These are phyloP conservation scores for Oscheius onirici DNA, from an alignment of 2,888 invertebrate species.

Conservation along the genomic window DNA sequence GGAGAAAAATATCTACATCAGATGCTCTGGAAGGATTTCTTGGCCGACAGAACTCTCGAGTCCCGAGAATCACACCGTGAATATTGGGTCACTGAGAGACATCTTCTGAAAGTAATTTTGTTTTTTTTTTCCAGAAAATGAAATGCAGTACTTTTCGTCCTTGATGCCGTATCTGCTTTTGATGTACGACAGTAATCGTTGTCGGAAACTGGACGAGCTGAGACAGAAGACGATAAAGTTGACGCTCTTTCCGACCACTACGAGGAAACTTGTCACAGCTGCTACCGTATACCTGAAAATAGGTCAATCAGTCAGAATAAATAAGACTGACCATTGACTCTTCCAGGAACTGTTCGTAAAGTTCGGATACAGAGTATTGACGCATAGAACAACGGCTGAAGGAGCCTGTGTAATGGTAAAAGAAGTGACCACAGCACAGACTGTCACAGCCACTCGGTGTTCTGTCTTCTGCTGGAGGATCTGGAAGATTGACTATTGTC, in stretches of 20 bases:
- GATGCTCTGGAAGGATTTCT: conserved; percentile 53
- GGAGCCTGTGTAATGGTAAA: conserved; percentile 67
- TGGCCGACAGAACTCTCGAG: conserved; percentile 48
- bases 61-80: conserved; percentile 49
- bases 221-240: conserved; percentile 66
- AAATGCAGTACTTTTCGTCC: conserved; percentile 34
- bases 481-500: conserved; percentile 28
- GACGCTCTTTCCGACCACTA: conserved; percentile 63
- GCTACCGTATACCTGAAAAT: conserved; percentile 47
- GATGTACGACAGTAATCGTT: conserved; percentile 44
- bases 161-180: conserved; percentile 37
- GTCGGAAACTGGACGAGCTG: conserved; percentile 57
- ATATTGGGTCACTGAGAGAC: conserved; percentile 45
- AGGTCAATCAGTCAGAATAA: not conserved
- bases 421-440: conserved; percentile 64
- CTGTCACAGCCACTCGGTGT: conserved; percentile 65
- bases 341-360: conserved; percentile 27
- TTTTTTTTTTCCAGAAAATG: not conserved
- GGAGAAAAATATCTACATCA: conserved; percentile 10
- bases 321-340: conserved; percentile 13
- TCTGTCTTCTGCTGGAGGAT: conserved; percentile 58
- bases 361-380: conserved; percentile 45
- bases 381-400: conserved; percentile 55
- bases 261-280: conserved; percentile 54
- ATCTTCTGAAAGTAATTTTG: conserved; percentile 35